These are phyloP conservation scores for Spermophilus dauricus DNA, from an alignment of 2,113 vertebrate genomes.

Conservation along the genomic window DNA sequence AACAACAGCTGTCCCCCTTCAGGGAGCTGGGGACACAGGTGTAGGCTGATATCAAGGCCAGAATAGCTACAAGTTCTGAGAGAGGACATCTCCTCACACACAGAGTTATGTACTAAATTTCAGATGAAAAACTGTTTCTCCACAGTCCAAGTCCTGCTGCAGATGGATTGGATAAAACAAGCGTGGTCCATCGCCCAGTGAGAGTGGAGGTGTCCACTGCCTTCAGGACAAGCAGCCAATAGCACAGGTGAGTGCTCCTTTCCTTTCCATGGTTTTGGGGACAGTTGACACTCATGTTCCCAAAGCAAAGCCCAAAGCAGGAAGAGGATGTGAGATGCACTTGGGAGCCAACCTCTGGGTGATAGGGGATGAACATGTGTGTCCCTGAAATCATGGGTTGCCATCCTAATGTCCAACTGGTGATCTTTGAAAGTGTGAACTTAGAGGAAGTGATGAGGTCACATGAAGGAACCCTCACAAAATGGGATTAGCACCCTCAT, in stretches of 20 bases:
- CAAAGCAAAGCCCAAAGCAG: neutral
- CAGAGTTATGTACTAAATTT: neutral
- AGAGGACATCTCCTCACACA: neutral
- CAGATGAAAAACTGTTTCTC: neutral
- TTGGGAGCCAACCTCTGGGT: neutral
- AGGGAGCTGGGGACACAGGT: neutral
- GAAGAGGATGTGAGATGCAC: neutral
- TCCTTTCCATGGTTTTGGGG: neutral
- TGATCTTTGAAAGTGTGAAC: neutral
- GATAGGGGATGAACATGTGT: neutral
- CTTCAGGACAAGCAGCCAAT: neutral
- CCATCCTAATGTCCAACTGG: neutral
- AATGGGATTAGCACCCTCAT: neutral
- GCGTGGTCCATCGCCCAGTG: neutral
- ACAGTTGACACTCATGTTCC: neutral
- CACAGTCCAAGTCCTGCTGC: neutral
- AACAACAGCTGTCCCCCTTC: neutral
- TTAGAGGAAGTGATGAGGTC: too few relatives aligned
- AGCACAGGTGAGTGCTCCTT: neutral
- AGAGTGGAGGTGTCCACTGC: accelerated
- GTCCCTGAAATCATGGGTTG: neutral
- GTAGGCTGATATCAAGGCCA: accelerated
- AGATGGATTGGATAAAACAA: neutral
- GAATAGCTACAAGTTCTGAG: neutral
- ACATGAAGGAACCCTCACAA: neutral